These are phyloP conservation scores for Archips crataeganus DNA, from an alignment of 2,888 invertebrate species.

Conservation along the genomic window DNA sequence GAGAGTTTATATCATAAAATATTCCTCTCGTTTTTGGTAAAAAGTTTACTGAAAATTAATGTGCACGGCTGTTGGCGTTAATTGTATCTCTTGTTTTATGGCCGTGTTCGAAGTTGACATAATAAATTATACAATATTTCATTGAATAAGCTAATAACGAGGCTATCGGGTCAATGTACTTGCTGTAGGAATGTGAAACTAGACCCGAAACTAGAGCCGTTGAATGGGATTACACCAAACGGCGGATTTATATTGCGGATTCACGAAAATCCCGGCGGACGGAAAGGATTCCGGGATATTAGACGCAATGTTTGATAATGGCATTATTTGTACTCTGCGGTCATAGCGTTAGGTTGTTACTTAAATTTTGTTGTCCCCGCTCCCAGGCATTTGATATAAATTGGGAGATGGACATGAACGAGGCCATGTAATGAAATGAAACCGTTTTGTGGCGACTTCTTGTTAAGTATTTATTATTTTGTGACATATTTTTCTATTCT, in stretches of 20 bases:
- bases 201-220: slow-evolving; percentile 63
- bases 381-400: slow-evolving; percentile 5
- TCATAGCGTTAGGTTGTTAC: slow-evolving; percentile 8
- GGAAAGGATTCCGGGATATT: slow-evolving; percentile 68
- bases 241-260: slow-evolving; percentile 77
- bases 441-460: slow-evolving; percentile 44
- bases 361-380: slow-evolving; percentile 16
- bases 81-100: slow-evolving; percentile 27
- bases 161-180: slow-evolving; percentile 59
- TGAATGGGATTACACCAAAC: slow-evolving; percentile 76
- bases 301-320: slow-evolving; percentile 70
- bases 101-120: slow-evolving; percentile 6
- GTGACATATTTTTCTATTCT: background rate
- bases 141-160: slow-evolving; percentile 48
- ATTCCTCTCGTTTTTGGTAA: background rate
- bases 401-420: slow-evolving; percentile 1
- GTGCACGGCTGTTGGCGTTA: slow-evolving; percentile 22
- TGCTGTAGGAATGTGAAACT: slow-evolving; percentile 65
- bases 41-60: slow-evolving; percentile 23
- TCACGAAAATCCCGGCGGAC: slow-evolving; percentile 69
- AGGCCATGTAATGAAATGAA: slow-evolving; percentile 8
- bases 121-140: slow-evolving; percentile 4
- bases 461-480: slow-evolving; percentile 1
- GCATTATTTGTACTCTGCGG: slow-evolving; percentile 54
- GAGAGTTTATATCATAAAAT: slow-evolving; percentile 1